Evolutionary conservation across 2,113 vertebrate genomes (phyloP).

Genomic region (Sigmodon hispidus): DNA sequence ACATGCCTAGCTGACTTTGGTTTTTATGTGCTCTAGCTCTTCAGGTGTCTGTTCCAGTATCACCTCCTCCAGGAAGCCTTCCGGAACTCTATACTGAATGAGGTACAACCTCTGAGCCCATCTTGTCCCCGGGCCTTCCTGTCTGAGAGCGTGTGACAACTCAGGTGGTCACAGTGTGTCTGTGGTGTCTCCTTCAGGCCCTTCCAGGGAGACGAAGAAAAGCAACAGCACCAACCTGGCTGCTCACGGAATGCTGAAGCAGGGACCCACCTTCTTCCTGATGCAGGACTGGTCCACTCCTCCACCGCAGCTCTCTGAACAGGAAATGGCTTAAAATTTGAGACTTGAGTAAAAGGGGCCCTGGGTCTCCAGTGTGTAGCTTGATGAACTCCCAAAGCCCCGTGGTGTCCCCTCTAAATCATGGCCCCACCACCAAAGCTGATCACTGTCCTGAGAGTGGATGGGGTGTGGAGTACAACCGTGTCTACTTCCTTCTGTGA

Average conservation of each 20-base stretch:
- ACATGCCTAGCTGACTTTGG: neutral
- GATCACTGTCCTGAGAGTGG: neutral
- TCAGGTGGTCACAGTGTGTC: fast-evolving
- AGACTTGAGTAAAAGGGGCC: neutral
- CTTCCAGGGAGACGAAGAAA: neutral
- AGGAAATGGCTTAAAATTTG: neutral
- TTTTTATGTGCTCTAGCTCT: neutral
- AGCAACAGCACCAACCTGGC: no score
- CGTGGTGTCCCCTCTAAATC: neutral
- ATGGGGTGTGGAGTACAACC: fast-evolving
- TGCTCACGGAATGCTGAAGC: neutral
- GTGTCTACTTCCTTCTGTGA: fast-evolving
- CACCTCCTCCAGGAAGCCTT: neutral
- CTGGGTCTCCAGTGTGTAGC: neutral
- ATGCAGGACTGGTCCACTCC: neutral
- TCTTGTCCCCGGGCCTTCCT: neutral
- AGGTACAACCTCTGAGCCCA: neutral
- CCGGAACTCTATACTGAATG: neutral
- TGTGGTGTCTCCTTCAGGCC: neutral
- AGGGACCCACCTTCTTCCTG: neutral
- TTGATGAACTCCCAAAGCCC: neutral
- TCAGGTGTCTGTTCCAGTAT: neutral
- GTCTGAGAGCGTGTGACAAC: neutral
- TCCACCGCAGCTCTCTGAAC: neutral
- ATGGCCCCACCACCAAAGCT: no score